These are phyloP conservation scores for Condylura cristata DNA, from an alignment of 2,113 vertebrate species.

Conservation along the genomic window DNA sequence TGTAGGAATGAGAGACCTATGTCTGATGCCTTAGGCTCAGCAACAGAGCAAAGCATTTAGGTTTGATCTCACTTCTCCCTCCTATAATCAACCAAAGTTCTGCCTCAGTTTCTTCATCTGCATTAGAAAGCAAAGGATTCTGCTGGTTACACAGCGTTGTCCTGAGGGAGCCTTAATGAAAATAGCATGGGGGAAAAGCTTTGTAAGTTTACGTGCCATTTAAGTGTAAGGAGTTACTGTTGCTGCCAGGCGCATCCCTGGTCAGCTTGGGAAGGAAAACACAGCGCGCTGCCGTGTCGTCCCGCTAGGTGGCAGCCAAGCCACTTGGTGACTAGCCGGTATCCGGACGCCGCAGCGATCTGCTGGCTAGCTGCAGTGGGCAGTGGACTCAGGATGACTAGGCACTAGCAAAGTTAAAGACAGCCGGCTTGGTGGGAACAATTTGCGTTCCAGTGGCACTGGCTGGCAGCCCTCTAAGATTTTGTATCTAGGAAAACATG, in stretches of 20 bases:
- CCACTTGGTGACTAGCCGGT: background rate
- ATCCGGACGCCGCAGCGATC: background rate
- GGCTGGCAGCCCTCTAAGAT: background rate
- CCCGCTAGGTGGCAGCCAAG: conserved; percentile 70
- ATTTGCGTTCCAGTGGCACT: background rate
- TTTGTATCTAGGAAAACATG: background rate
- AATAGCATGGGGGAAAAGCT: background rate
- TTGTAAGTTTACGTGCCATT: background rate
- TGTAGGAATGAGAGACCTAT: background rate
- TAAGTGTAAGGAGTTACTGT: background rate
- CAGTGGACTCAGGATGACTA: background rate
- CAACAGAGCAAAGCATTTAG: background rate
- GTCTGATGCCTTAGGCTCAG: background rate
- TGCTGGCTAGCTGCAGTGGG: background rate
- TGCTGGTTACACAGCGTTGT: background rate
- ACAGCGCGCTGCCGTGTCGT: background rate
- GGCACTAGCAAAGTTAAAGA: background rate
- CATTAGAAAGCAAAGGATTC: background rate
- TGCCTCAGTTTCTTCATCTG: background rate
- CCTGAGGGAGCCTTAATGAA: background rate
- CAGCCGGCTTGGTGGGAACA: background rate
- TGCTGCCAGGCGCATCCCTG: background rate
- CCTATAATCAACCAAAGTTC: background rate
- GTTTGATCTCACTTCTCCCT: background rate
- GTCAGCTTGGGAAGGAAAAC: background rate